These are phyloP conservation scores for Riparia riparia DNA, from an alignment of 2,113 vertebrate species.

Conservation along the genomic window DNA sequence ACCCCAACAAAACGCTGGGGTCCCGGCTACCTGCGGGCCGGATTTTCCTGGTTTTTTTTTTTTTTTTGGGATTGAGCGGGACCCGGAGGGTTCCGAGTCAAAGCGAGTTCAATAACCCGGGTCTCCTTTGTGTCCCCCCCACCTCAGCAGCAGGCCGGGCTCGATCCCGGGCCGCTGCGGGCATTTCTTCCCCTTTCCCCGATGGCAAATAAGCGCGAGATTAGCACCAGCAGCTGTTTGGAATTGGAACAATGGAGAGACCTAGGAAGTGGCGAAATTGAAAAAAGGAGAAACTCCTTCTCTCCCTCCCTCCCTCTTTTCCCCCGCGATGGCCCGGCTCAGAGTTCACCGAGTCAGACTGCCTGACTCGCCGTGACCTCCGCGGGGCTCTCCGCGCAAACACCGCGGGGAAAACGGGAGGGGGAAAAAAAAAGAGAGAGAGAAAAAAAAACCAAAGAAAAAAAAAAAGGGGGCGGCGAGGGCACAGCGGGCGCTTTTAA, in stretches of 20 bases:
- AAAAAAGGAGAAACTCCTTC: conserved; percentile 21
- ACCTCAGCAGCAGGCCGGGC: neutral
- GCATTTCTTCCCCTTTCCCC: conserved; percentile 63
- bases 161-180: conserved; percentile 50
- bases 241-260: conserved; percentile 77
- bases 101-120: conserved; percentile 38
- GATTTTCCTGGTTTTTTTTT: neutral
- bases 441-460: no score
- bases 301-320: neutral
- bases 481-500: neutral
- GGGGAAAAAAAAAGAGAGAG: no score
- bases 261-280: conserved; percentile 77
- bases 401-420: no score
- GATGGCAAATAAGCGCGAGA: conserved; percentile 78
- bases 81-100: conserved; percentile 44
- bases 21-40: conserved; percentile 3
- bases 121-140: neutral
- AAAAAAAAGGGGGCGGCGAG: neutral
- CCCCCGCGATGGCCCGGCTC: conserved; percentile 56
- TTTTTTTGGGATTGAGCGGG: neutral
- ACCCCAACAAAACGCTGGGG: neutral
- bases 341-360: conserved; percentile 71
- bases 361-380: conserved; percentile 63
- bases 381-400: neutral
- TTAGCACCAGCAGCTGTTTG: conserved; percentile 78